Evolutionary conservation across 2,888 invertebrate genomes (phyloP).

Genomic region (Polydrusus cervinus): DNA sequence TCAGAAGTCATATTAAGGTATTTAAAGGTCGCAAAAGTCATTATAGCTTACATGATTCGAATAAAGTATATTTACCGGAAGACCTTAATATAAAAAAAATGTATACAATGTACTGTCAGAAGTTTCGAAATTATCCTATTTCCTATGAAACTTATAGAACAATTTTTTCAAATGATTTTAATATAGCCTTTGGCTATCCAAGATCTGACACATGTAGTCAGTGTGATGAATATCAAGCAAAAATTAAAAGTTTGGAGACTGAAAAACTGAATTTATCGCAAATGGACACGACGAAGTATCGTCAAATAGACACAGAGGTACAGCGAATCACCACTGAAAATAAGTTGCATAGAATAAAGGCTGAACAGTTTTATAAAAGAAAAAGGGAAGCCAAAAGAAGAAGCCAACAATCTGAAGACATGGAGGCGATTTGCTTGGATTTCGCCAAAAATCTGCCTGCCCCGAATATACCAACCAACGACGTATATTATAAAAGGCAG

Average conservation of each 20-base stretch:
- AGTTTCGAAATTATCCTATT: constrained; percentile 17
- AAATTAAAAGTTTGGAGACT: constrained; percentile 17
- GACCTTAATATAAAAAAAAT: constrained; percentile 47
- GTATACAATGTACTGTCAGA: constrained; percentile 19
- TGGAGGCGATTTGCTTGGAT: constrained; percentile 25
- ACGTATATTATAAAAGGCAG: constrained; percentile 22
- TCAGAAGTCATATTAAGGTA: constrained; percentile 47
- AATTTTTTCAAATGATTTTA: constrained; percentile 11
- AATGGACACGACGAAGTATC: constrained; percentile 13
- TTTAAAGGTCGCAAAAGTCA: constrained; percentile 51
- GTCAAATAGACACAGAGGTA: constrained; percentile 15
- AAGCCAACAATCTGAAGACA: constrained; percentile 15
- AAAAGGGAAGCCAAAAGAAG: constrained; percentile 8
- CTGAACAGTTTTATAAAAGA: constrained; percentile 27
- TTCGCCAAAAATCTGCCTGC: constrained; percentile 28
- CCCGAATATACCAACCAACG: constrained; percentile 34
- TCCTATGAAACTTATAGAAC: constrained; percentile 27
- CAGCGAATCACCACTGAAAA: background rate
- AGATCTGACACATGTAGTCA: constrained; percentile 17
- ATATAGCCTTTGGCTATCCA: constrained; percentile 7
- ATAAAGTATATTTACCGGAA: constrained; percentile 49
- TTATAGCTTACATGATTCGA: constrained; percentile 52
- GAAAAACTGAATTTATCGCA: constrained; percentile 16
- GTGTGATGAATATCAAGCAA: constrained; percentile 24
- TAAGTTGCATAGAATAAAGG: constrained; percentile 7